Base-by-base conservation (phyloP, 1,140 invertebrate genomes). In the Eumaeus atala region DNA sequence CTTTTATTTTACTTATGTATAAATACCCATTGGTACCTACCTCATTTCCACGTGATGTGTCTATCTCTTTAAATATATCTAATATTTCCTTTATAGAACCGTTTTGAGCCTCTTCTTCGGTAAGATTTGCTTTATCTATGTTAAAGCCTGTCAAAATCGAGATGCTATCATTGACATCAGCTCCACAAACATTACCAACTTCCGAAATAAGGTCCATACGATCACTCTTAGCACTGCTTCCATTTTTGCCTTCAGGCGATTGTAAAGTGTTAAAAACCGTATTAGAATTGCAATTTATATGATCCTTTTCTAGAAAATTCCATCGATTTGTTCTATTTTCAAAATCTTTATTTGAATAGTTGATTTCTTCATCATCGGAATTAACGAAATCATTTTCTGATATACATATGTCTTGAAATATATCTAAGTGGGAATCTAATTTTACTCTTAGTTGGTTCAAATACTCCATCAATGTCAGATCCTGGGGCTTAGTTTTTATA, bases 311-410 rank as follows among this genome's bases (percentile, higher is more conserved):
- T 28, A 58, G 38, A 48, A 50, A 42, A 36, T 55, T 38, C 10
- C 56, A 40, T 11, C 42, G 56, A 36, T 63, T 63, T 52, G 65
- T 50, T 48, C 63, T 53, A 18, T 61, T 70, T 10, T 59, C 53
- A 58, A 62, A 70, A 3, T 65, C 50, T 48, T 62, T 62, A 21
- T 51, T 58, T 16, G 36, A 14, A 17, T 51, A 51, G 12, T 52
- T 54, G 8, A 50, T 37, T 35, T 60, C 49, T 48, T 52, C 35
- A 51, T 17, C 33, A 17, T 55, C 48, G 21, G 56, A 6, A 33
- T 61, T 34, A 60, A 62, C 54, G 49, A 76, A 77, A 60, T 80
- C 74, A 33, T 72, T 73, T 18, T 72, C 72, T 14, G 64, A 65
- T 44, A 75, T 47, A 3, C 48, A 64, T 18, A 58, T 56, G n/a